Evolutionary conservation across 2,113 vertebrate species (phyloP).

Genomic region (Pseudopodoces humilis): DNA sequence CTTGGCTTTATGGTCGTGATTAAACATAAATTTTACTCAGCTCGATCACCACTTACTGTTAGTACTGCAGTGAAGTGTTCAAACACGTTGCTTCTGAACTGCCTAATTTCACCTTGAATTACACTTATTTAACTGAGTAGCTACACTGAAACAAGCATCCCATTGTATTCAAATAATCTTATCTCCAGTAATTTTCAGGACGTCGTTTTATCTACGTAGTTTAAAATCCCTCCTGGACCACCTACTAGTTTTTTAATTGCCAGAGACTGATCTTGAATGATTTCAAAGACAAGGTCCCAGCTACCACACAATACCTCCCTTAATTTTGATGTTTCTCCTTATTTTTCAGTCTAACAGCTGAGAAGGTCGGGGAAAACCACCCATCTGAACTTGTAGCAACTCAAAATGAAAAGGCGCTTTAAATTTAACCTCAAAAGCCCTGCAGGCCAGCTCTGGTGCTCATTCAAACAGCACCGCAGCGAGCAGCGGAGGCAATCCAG

Average conservation of each 20-base stretch:
- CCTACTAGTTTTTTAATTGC: not conserved
- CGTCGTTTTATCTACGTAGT: not conserved
- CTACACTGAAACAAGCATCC: not conserved
- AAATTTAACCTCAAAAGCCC: not conserved
- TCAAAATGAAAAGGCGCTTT: accelerated
- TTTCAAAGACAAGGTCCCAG: not conserved
- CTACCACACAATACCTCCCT: not conserved
- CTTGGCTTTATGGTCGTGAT: not conserved
- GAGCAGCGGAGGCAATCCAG: accelerated
- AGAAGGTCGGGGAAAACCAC: not conserved
- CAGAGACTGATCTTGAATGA: accelerated
- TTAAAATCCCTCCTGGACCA: not conserved
- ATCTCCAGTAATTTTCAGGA: not conserved
- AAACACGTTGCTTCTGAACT: not conserved
- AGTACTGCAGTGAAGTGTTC: not conserved
- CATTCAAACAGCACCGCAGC: too few species aligned
- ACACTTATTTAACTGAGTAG: not conserved
- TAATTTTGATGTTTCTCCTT: not conserved
- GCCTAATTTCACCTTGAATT: not conserved
- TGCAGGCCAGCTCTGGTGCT: accelerated
- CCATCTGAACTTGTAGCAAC: not conserved
- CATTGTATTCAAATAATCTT: not conserved
- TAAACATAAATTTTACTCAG: not conserved
- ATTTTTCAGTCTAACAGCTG: not conserved
- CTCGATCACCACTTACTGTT: not conserved